Percentiles rank a stretch among this genome's conserved stretches.
These are phyloP conservation scores for Ophion ellenae DNA, from an alignment of 2,888 invertebrate genomes.

Conservation along the genomic window DNA sequence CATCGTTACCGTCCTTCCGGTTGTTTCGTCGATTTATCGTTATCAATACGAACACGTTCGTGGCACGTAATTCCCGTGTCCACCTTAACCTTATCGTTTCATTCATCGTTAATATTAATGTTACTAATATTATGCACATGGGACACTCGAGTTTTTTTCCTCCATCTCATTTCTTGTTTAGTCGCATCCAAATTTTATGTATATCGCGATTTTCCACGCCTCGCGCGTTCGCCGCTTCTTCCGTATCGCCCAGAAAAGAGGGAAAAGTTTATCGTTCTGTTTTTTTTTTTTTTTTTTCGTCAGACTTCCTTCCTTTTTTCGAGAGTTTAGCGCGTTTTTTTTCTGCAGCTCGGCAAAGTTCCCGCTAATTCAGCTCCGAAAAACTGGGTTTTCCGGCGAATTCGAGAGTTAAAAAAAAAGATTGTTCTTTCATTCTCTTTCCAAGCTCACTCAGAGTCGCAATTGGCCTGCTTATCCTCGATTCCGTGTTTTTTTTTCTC, in stretches of 20 bases:
- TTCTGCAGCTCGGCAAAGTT: not conserved
- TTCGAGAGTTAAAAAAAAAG: not conserved
- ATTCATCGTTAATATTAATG: constrained; percentile 43
- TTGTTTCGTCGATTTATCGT: constrained; percentile 47
- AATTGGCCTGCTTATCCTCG: not conserved
- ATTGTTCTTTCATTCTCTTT: not conserved
- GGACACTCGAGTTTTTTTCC: constrained; percentile 52
- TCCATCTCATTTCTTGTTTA: constrained; percentile 2
- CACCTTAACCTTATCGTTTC: constrained; percentile 40
- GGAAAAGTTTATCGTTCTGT: constrained; percentile 20
- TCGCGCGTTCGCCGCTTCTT: not conserved
- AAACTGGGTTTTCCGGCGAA: constrained; percentile 10
- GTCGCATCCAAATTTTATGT: constrained; percentile 31
- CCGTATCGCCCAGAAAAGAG: constrained; percentile 11
- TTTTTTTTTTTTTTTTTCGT: constrained; percentile 14
- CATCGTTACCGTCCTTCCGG: constrained; percentile 12
- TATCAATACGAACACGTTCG: constrained; percentile 54
- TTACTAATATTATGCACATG: constrained; percentile 60
- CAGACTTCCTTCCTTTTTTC: constrained; percentile 36
- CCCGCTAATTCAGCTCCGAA: not conserved
- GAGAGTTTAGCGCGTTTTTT: constrained; percentile 26
- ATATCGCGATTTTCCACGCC: not conserved
- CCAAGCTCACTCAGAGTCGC: constrained; percentile 1
- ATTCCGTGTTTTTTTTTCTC: not conserved
- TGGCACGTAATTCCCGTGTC: constrained; percentile 22